phyloP scores from a whole-genome alignment of 2,113 vertebrate species.

The Trichomycterus rosablanca region DNA sequence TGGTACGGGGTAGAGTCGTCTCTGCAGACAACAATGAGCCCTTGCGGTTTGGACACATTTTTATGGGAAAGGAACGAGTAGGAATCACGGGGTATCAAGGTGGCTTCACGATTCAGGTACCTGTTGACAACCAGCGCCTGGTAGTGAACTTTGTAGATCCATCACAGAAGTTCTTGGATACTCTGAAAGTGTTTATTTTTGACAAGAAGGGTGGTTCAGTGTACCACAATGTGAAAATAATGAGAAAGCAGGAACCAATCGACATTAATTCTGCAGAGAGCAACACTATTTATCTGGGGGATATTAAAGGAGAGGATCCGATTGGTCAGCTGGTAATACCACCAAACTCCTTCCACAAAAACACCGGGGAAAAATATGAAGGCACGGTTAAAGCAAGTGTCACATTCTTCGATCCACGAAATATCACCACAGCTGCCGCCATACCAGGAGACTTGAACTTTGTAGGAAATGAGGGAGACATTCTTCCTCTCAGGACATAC shows the following conservation, averaged over 20 bases:
- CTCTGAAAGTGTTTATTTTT: conserved; percentile 86
- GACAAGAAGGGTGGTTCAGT: conserved; percentile 79
- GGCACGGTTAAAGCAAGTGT: conserved; percentile 86
- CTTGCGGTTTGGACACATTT: conserved; percentile 85
- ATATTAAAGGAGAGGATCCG: conserved; percentile 65
- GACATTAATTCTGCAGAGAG: conserved; percentile 69
- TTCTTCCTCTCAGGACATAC: conserved; percentile 85
- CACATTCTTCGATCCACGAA: conserved; percentile 90
- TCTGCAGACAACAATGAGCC: conserved; percentile 81
- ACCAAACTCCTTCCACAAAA: conserved; percentile 72
- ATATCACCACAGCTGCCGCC: conserved; percentile 71
- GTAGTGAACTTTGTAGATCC: conserved; percentile 85
- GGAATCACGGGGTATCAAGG: conserved; percentile 90
- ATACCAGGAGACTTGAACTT: conserved; percentile 90
- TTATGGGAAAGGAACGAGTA: conserved; percentile 72
- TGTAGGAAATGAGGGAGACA: conserved; percentile 76
- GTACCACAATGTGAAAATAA: conserved; percentile 86
- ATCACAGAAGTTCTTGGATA: conserved; percentile 74
- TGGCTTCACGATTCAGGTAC: conserved; percentile 84
- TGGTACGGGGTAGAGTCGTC: conserved; percentile 80
- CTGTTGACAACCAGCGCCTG: conserved; percentile 72
- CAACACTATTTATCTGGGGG: conserved; percentile 78
- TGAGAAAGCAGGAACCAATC: conserved; percentile 77
- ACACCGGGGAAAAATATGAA: conserved; percentile 74
- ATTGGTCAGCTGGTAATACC: conserved; percentile 84